Evolutionary conservation across 2,797 vertebrate genomes (phyloP).

Genomic region (Gymnothorax javanicus): DNA sequence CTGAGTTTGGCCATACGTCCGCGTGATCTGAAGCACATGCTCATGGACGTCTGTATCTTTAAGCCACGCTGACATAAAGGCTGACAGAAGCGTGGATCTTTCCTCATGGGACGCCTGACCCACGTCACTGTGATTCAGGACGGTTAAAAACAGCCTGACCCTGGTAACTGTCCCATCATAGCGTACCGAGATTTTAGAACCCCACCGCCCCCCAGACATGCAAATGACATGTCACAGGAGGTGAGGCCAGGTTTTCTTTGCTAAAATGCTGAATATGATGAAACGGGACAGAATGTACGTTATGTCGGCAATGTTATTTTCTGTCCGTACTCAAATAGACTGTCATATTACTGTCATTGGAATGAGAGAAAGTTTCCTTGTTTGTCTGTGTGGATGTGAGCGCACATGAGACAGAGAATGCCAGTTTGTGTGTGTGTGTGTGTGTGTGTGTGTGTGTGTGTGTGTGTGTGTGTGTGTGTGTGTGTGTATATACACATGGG

Average conservation of each 20-base stretch:
- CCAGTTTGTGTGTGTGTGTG: background rate
- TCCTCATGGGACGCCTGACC: background rate
- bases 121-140: background rate
- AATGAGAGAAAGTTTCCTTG: slow-evolving; percentile 15
- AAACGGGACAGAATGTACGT: background rate
- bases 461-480: background rate
- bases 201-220: no score
- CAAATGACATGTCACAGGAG: background rate
- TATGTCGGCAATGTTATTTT: background rate
- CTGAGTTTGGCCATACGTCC: background rate
- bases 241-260: background rate
- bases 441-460: slow-evolving; percentile 30
- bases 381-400: slow-evolving; percentile 34
- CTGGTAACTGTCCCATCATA: background rate
- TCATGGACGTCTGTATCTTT: background rate
- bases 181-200: background rate
- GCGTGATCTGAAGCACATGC: background rate
- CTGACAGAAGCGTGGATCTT: background rate
- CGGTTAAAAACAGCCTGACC: background rate
- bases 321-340: background rate
- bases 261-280: background rate
- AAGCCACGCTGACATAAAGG: background rate
- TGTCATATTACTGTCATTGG: background rate
- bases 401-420: slow-evolving; percentile 25
- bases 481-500: background rate